phyloP scores from a whole-genome alignment of 1,140 invertebrate species.

The Atta texana region DNA sequence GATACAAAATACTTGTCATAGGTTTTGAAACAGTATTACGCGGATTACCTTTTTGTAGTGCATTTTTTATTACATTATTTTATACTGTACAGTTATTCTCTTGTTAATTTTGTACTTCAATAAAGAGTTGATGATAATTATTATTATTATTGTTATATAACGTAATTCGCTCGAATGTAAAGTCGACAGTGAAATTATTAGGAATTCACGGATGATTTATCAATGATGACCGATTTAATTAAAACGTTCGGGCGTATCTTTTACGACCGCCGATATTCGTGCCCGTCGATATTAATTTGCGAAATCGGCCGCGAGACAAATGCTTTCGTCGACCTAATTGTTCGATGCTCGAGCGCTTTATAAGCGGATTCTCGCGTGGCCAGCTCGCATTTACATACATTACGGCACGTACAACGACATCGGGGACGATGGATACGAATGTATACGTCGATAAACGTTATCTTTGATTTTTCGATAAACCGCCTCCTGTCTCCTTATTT shows the following conservation, averaged over 20 bases:
- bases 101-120: too few relatives aligned
- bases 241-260: constrained; percentile 45
- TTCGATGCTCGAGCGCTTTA: constrained; percentile 28
- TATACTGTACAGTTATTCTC: too few relatives aligned
- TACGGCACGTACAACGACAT: background rate
- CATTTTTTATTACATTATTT: too few relatives aligned
- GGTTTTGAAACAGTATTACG: too few relatives aligned
- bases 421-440: constrained; percentile 35
- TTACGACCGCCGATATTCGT: constrained; percentile 32
- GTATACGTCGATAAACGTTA: constrained; percentile 23
- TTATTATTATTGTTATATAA: too few relatives aligned
- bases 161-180: constrained; percentile 22
- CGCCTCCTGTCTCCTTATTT: constrained; percentile 42
- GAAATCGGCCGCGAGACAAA: constrained; percentile 57
- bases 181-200: constrained; percentile 60
- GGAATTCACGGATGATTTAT: constrained; percentile 46
- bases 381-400: constrained; percentile 54
- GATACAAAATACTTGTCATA: too few relatives aligned
- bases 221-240: constrained; percentile 48
- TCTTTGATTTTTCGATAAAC: constrained; percentile 54
- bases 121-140: too few relatives aligned
- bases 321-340: constrained; percentile 56
- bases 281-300: constrained; percentile 57
- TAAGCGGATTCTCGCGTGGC: constrained; percentile 43
- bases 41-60: too few relatives aligned